Evolutionary conservation across 1,140 invertebrate species (phyloP).

Genomic region (Trichonephila clavata): DNA sequence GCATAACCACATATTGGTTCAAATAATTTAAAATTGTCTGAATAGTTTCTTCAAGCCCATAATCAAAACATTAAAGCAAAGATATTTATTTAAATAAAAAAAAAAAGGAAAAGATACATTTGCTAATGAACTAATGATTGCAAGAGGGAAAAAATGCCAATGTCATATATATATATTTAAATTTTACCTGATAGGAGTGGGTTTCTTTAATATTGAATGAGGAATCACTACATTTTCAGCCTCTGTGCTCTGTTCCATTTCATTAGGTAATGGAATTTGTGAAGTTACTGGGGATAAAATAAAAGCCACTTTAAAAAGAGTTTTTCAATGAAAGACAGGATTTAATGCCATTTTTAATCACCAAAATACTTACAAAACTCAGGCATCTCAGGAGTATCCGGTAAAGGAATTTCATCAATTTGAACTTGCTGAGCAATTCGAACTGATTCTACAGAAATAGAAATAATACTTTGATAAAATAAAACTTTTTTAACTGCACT

Average conservation of each 20-base stretch:
- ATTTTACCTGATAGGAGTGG: slow-evolving; percentile 80
- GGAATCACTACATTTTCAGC: slow-evolving; percentile 78
- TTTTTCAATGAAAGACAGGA: background rate
- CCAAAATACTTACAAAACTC: slow-evolving; percentile 72
- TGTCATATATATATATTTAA: too few relatives aligned
- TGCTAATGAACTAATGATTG: background rate
- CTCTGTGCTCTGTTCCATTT: slow-evolving; percentile 84
- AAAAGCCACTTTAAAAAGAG: background rate
- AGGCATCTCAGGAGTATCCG: slow-evolving; percentile 83
- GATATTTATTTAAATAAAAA: too few relatives aligned
- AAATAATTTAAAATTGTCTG: too few relatives aligned
- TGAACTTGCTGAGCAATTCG: slow-evolving; percentile 95
- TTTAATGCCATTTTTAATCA: background rate
- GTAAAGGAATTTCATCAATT: slow-evolving; percentile 98
- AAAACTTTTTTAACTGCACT: background rate
- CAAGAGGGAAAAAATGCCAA: background rate
- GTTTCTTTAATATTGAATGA: slow-evolving; percentile 88
- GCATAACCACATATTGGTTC: too few relatives aligned
- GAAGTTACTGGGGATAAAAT: slow-evolving; percentile 81
- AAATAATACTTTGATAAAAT: background rate
- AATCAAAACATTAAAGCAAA: too few relatives aligned
- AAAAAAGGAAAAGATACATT: background rate
- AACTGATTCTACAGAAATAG: slow-evolving; percentile 88
- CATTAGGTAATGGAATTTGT: slow-evolving; percentile 89
- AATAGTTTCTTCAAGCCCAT: too few relatives aligned